phyloP scores from a whole-genome alignment of 35 echinoderm and acorn worm species.

The Chiridota heheva region DNA sequence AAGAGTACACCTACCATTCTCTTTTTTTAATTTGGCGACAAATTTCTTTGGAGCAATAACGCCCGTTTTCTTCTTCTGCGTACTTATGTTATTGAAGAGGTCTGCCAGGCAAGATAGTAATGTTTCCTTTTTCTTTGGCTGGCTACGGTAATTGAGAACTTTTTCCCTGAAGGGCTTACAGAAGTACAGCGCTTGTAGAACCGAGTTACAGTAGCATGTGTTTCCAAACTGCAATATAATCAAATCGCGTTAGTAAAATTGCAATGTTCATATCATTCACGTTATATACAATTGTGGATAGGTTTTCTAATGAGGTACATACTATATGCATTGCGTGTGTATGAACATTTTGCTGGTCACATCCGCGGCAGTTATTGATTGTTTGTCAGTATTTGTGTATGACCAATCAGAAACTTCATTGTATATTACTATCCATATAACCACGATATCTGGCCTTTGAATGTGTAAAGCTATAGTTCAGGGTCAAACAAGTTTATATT shows the following conservation, averaged over 20 bases:
- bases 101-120: conserved; percentile 85
- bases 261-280: no score
- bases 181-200: conserved; percentile 95
- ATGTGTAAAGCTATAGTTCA: not conserved
- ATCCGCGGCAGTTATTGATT: not conserved
- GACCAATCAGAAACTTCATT: not conserved
- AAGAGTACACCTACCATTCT: conserved; percentile 71
- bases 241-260: not conserved
- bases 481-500: not conserved
- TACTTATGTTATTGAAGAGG: conserved; percentile 89
- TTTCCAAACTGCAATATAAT: conserved; percentile 85
- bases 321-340: no score
- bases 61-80: conserved; percentile 94
- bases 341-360: not conserved
- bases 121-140: conserved; percentile 97
- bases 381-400: no score
- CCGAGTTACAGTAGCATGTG: conserved; percentile 98
- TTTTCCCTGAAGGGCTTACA: conserved; percentile 94
- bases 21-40: conserved; percentile 80
- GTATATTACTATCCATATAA: not conserved
- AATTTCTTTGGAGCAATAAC: conserved; percentile 98
- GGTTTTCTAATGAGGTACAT: no score
- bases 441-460: no score
- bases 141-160: conserved; percentile 79
- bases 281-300: not conserved